Conservation (phyloP, 2,888 invertebrate genomes). For the Corbicula japonica region DNA sequence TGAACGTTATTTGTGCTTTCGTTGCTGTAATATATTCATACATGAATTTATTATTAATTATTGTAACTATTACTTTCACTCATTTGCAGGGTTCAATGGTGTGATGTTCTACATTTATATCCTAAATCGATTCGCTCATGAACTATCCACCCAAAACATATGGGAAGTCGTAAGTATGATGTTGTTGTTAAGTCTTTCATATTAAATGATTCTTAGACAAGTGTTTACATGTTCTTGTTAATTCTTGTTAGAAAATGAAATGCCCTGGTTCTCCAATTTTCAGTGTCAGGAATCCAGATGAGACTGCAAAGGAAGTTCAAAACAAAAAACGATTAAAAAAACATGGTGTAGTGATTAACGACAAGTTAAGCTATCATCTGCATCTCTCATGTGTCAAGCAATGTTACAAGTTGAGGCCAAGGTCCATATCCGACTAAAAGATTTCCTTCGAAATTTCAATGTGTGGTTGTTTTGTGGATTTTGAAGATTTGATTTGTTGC, state of each 20-base stretch:
- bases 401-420: too few species aligned
- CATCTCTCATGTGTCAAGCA: too few species aligned
- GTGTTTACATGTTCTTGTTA: background rate
- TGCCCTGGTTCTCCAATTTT: too few species aligned
- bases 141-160: constrained; percentile 43
- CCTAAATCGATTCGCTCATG: constrained; percentile 51
- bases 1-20: background rate
- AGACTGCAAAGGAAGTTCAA: too few species aligned
- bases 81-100: constrained; percentile 54
- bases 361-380: background rate
- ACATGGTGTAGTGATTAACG: background rate
- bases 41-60: background rate
- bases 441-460: too few species aligned
- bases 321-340: too few species aligned
- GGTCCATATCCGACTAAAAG: too few species aligned
- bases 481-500: too few species aligned
- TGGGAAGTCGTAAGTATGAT: constrained; percentile 48
- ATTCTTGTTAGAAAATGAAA: constrained; percentile 1
- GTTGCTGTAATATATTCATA: background rate
- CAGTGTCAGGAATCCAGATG: too few species aligned
- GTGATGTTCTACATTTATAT: constrained; percentile 55
- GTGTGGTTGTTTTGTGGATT: too few species aligned
- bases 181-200: too few species aligned
- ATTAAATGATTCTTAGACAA: background rate
- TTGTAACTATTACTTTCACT: background rate